phyloP scores from a whole-genome alignment of 2,888 invertebrate species.

The Micoletzkya japonica region DNA sequence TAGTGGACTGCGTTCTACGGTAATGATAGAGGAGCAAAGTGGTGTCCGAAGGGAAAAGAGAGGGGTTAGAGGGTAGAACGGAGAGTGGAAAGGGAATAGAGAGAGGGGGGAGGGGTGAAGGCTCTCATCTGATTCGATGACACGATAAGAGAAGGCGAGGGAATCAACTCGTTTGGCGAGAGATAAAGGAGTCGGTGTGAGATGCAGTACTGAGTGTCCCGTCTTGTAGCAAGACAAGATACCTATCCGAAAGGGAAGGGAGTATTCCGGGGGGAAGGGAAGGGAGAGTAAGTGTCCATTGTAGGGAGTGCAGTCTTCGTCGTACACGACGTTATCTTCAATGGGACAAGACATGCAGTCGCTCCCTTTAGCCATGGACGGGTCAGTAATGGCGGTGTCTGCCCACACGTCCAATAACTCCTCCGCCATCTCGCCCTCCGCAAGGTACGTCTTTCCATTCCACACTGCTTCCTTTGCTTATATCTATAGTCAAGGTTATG shows the following conservation, averaged over 20 bases:
- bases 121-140: constrained; percentile 14
- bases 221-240: too few species aligned
- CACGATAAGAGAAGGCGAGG: constrained; percentile 4
- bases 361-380: constrained; percentile 55
- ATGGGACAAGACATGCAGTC: too few species aligned
- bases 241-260: background rate
- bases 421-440: constrained; percentile 53
- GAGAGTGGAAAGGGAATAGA: background rate
- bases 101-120: background rate
- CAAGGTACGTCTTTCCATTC: constrained; percentile 31
- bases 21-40: background rate
- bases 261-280: background rate
- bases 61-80: constrained; percentile 9
- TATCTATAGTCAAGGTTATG: too few species aligned
- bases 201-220: too few species aligned
- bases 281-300: background rate
- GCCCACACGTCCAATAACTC: constrained; percentile 52
- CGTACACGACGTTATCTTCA: background rate
- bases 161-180: background rate
- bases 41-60: constrained; percentile 21
- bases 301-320: background rate
- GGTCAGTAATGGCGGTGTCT: constrained; percentile 45
- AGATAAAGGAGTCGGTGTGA: background rate
- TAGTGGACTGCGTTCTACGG: constrained; percentile 7
- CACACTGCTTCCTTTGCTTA: background rate